A percentile compares a stretch with the other conserved stretches of the same genome.
phyloP scores from a whole-genome alignment of 2,113 vertebrate species.

The Toxostoma redivivum region DNA sequence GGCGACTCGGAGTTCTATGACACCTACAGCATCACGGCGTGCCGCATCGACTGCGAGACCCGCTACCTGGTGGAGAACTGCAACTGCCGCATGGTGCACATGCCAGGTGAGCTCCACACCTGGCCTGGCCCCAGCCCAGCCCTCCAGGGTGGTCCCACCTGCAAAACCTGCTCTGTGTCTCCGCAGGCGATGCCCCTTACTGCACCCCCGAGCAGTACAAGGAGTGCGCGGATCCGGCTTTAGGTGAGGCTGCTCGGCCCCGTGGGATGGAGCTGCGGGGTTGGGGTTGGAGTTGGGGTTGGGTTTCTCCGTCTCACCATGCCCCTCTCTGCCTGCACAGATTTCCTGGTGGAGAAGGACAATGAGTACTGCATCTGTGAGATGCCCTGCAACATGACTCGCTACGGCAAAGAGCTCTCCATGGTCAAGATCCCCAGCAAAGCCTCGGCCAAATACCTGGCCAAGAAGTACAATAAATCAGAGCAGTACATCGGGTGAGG shows the following conservation, averaged over 20 bases:
- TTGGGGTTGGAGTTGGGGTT: rapidly evolving
- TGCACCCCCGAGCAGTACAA: slow-evolving; percentile 99
- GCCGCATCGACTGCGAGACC: slow-evolving; percentile 97
- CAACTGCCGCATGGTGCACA: slow-evolving; percentile 99
- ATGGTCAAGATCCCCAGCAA: slow-evolving; percentile 99
- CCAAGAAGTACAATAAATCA: slow-evolving; percentile 99
- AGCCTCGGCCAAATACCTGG: slow-evolving; percentile 95
- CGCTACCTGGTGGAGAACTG: slow-evolving; percentile 98
- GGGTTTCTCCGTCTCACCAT: neutral
- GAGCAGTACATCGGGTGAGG: slow-evolving; percentile 98
- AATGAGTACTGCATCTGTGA: slow-evolving; percentile 94
- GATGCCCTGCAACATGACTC: slow-evolving; percentile 95
- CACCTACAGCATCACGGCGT: slow-evolving; percentile 95
- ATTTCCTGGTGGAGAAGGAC: slow-evolving; percentile 96
- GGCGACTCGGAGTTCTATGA: slow-evolving; percentile 96
- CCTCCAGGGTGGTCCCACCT: rapidly evolving
- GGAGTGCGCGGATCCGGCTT: slow-evolving; percentile 94
- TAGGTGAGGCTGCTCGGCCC: slow-evolving; percentile 80
- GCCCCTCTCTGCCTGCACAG: slow-evolving; percentile 60
- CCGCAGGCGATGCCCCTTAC: slow-evolving; percentile 91
- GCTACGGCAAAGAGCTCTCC: slow-evolving; percentile 95
- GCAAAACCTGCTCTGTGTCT: neutral
- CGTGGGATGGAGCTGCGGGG: rapidly evolving
- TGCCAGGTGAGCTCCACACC: slow-evolving; percentile 82
- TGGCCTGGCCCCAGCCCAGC: rapidly evolving